Evolutionary conservation across 1,140 invertebrate species (phyloP).

Genomic region (Euwallacea fornicatus): DNA sequence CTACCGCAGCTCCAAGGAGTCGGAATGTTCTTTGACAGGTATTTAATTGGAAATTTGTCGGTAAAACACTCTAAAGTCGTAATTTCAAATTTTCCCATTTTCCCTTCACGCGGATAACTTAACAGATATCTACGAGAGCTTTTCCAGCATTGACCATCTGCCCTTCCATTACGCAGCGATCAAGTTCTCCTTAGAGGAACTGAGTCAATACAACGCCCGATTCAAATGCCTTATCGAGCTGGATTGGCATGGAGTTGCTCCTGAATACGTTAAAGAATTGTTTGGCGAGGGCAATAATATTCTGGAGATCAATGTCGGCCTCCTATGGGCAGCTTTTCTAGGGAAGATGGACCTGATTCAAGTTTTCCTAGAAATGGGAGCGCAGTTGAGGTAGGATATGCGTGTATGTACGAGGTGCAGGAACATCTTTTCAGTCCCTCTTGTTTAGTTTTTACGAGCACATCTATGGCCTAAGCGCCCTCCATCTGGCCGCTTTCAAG

Average conservation of each 20-base stretch:
- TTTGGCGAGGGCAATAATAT: slow-evolving; percentile 50
- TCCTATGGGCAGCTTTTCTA: slow-evolving; percentile 37
- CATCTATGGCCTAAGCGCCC: slow-evolving; percentile 65
- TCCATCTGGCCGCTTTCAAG: slow-evolving; percentile 74
- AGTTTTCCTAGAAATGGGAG: slow-evolving; percentile 30
- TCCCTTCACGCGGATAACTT: slow-evolving; percentile 71
- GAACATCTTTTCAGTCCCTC: not conserved
- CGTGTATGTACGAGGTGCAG: not conserved
- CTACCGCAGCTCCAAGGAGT: slow-evolving; percentile 12
- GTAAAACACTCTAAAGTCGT: not conserved
- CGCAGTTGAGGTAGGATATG: slow-evolving; percentile 57
- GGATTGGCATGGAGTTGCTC: slow-evolving; percentile 61
- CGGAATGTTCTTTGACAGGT: slow-evolving; percentile 16
- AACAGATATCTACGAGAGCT: slow-evolving; percentile 72
- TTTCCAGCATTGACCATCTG: slow-evolving; percentile 58
- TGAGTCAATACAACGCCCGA: slow-evolving; percentile 60
- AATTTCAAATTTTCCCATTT: slow-evolving; percentile 57
- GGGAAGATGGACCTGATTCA: slow-evolving; percentile 26
- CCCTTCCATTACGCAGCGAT: slow-evolving; percentile 72
- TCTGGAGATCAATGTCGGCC: slow-evolving; percentile 30
- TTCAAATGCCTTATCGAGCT: slow-evolving; percentile 52
- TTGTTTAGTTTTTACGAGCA: slow-evolving; percentile 62
- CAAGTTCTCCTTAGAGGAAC: slow-evolving; percentile 66
- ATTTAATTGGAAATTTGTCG: not conserved
- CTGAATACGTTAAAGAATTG: slow-evolving; percentile 55